A percentile compares a stretch with the other conserved stretches of the same genome.
These are phyloP conservation scores for Cantharis rustica DNA, from an alignment of 2,888 invertebrate genomes.

Conservation along the genomic window DNA sequence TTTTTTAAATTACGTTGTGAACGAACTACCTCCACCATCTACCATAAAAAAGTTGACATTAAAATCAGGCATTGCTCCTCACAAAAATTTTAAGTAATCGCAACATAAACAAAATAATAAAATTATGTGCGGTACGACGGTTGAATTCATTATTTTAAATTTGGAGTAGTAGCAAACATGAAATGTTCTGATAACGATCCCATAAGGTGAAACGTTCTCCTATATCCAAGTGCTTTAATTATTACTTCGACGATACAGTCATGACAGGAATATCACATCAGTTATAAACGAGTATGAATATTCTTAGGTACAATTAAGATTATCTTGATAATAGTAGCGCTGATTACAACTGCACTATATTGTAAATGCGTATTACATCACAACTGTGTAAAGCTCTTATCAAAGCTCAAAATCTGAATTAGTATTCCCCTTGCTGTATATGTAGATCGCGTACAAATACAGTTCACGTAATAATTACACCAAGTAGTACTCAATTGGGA, in stretches of 20 bases:
- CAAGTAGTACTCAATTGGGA: constrained; percentile 1
- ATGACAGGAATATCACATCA: constrained; percentile 15
- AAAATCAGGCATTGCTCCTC: background rate
- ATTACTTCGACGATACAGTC: constrained; percentile 7
- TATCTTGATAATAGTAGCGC: constrained; percentile 9
- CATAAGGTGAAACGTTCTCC: constrained; percentile 3
- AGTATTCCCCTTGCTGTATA: constrained; percentile 4
- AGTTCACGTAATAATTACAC: background rate
- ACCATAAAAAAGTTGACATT: background rate
- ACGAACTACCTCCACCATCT: background rate
- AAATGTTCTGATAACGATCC: constrained; percentile 6
- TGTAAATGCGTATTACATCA: constrained; percentile 21
- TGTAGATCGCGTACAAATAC: constrained; percentile 13
- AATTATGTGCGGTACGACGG: background rate
- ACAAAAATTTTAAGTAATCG: background rate
- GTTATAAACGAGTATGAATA: constrained; percentile 17
- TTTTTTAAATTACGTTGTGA: background rate
- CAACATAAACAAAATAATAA: background rate
- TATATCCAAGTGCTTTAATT: constrained; percentile 8
- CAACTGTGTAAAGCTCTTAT: constrained; percentile 11
- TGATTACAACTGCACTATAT: constrained; percentile 22
- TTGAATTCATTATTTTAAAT: background rate
- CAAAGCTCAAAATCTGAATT: constrained; percentile 14
- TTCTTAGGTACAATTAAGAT: constrained; percentile 21
- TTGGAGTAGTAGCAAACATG: background rate